Base-by-base conservation (phyloP, 2,888 invertebrate genomes). In the Odiellus spinosus region DNA sequence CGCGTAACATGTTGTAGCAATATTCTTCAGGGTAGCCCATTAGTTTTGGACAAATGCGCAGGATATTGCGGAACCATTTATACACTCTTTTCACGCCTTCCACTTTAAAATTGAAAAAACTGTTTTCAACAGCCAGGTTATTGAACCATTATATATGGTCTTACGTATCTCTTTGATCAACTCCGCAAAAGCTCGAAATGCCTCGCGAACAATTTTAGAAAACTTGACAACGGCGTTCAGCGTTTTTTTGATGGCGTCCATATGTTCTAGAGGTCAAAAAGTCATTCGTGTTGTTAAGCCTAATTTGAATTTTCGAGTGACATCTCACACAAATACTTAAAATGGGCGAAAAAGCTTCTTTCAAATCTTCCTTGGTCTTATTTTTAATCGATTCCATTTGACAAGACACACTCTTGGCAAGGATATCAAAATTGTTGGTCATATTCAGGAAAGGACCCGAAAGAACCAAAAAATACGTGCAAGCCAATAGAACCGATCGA, bases 81-180 rank as follows among this genome's bases (percentile, higher is more conserved):
- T 26, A 26, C 4, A 26, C 26, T 26, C 26, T 26, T 8, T 26
- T 26, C 5, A 26, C 26, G 8, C 26, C 26, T 8, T 26, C 26
- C 26, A 26, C 26, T 26, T 26, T 26, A 26, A 26, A 26, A n/a
- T n/a, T n/a, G n/a, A n/a, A n/a, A n/a, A 26, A 26, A 26, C 8
- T 6, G 8, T 26, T 26, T 26, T 26, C 8, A 26, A 4, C 26
- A 6, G 26, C 26, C 26, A 6, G 4, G 5, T 26, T 26, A 4
- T 8, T 26, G 8, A 8, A 6, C 26, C 26, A 4, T 26, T 26
- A 6, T 26, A 26, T 6, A 26, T 4, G 26, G 19, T 5, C 44
- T 46, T 41, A 54, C 51, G 42, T n/a, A 53, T 50, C 40, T 49
- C 51, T 19, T 53, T 26, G 18, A 52, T 49, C 1, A 52, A 40